These are phyloP conservation scores for Arctia plantaginis DNA, from an alignment of 2,888 invertebrate genomes.

Conservation along the genomic window DNA sequence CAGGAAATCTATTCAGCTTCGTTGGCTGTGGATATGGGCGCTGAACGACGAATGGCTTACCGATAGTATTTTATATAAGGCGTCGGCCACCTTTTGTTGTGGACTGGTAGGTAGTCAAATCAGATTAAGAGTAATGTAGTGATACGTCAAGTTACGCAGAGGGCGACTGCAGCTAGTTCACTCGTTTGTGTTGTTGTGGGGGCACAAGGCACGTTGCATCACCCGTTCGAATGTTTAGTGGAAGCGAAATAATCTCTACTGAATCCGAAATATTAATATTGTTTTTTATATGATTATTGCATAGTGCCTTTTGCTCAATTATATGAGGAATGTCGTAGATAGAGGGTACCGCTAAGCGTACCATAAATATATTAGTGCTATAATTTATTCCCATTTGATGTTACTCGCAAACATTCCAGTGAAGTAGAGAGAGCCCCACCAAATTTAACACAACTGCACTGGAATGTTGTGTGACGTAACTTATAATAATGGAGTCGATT, in stretches of 20 bases:
- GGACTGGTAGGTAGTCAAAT: constrained; percentile 31
- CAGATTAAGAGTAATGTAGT: constrained; percentile 38
- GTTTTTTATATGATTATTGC: constrained; percentile 75
- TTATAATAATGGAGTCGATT: constrained; percentile 40
- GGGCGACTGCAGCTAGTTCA: constrained; percentile 43
- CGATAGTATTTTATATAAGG: constrained; percentile 59
- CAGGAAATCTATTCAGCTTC: constrained; percentile 50
- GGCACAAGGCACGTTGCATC: constrained; percentile 82
- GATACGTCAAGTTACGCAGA: constrained; percentile 32
- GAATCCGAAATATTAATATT: constrained; percentile 72
- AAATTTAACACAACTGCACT: constrained; percentile 43
- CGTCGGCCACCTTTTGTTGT: constrained; percentile 47
- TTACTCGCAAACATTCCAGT: constrained; percentile 54
- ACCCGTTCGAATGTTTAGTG: constrained; percentile 58
- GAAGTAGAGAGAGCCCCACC: constrained; percentile 49
- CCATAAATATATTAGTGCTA: constrained; percentile 66
- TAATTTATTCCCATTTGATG: constrained; percentile 59
- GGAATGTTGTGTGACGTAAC: constrained; percentile 48
- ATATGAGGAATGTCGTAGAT: constrained; percentile 71
- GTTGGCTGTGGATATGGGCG: constrained; percentile 59
- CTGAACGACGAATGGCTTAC: constrained; percentile 60
- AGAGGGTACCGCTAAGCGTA: constrained; percentile 66
- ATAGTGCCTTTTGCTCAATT: constrained; percentile 84
- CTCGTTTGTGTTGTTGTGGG: constrained; percentile 54
- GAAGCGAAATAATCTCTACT: constrained; percentile 63